phyloP scores from a whole-genome alignment of 2,888 invertebrate species.

The Melieria crassipennis region DNA sequence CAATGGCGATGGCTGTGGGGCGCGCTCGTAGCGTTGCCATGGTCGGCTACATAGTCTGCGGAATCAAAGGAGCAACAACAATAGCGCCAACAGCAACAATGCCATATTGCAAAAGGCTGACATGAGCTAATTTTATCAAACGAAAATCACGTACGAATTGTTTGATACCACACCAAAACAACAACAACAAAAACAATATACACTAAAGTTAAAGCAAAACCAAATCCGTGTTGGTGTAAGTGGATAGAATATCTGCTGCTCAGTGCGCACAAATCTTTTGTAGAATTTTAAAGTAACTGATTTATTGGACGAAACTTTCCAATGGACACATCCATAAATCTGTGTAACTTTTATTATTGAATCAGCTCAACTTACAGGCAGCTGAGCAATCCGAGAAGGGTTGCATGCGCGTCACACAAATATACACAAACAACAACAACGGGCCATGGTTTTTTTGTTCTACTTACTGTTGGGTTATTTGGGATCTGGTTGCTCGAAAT shows the following conservation, averaged over 20 bases:
- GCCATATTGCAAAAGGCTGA: not conserved
- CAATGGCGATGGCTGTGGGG: not conserved
- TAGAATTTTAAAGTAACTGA: slow-evolving; percentile 6
- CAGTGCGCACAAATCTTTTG: no score
- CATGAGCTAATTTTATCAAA: slow-evolving; percentile 27
- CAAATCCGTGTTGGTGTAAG: not conserved
- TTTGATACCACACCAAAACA: slow-evolving; percentile 1
- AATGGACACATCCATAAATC: slow-evolving; percentile 1
- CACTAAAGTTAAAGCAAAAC: no score
- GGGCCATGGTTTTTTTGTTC: no score
- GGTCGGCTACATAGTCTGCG: no score
- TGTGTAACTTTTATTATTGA: not conserved
- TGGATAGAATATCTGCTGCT: not conserved
- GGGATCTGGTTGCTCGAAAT: no score
- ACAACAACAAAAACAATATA: not conserved
- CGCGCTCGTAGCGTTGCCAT: not conserved
- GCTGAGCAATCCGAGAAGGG: no score
- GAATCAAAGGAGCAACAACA: not conserved
- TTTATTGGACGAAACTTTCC: slow-evolving; percentile 16
- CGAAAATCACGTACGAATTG: slow-evolving; percentile 30
- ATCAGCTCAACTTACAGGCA: no score
- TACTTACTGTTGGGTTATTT: no score
- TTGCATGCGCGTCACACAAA: no score
- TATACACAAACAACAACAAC: no score
- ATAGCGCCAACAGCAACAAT: not conserved